Base-by-base conservation (phyloP, 2,888 invertebrate genomes). In the Drosophila longiperda region DNA sequence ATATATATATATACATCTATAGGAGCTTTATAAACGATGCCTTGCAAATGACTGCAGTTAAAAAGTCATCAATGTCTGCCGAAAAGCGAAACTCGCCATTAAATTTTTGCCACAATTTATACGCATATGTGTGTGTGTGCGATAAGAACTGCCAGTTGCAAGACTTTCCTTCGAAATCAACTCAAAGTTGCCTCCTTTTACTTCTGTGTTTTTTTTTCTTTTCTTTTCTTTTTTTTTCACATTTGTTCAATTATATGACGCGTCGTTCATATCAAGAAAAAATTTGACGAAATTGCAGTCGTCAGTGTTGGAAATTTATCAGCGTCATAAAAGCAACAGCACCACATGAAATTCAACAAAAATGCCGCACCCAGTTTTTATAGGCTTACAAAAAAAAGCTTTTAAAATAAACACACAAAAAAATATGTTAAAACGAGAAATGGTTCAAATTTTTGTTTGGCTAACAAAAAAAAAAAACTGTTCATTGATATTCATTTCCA, bases 11-110 rank as follows among this genome's bases (percentile, higher is more conserved):
- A 20, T 65, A 29, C 49, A 34, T 54, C 32, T 71, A 50, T 79
- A 20, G 20, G 3, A 45, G 63, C 53, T 26, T 52, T 54, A 45
- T 64, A 76, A 82, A 73, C 75, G 82, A 82, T 61, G 72, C 83
- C 74, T 77, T 77, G 78, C 87, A 90, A 91, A 90, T 91, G 91
- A 90, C 90, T 91, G 91, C 91, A 92, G 92, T 92, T 92, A 91
- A 90, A 90, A 91, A 91, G 92, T 91, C 92, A 91, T 91, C 91
- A 92, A 91, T 89, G 91, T 89, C 83, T 90, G 89, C 90, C 81
- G 87, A 81, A 87, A 89, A 83, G 32, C 67, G 76, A 79, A 88
- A 69, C 72, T 89, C 73, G 69, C 75, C 79, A 86, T 90, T 86
- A 81, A 88, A 80, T 81, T 78, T 79, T 67, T 80, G 80, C 84